Base-by-base conservation (phyloP, 92 coral and sea anemone genomes). In the Porites divaricata region DNA sequence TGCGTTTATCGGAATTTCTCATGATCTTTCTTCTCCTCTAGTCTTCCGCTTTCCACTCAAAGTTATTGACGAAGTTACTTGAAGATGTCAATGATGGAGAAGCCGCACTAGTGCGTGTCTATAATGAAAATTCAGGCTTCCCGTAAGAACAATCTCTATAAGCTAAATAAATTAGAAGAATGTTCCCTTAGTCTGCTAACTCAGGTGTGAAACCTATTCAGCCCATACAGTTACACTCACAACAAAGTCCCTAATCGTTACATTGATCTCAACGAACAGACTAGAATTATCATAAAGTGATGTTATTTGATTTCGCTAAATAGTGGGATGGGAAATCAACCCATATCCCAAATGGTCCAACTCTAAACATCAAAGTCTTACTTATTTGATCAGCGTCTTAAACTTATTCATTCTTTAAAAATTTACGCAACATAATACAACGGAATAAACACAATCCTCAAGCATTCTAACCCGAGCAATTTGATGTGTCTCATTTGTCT, bases 401-500 rank as follows among this genome's bases (percentile, higher is more conserved):
- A 53, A 48, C 6, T 48, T 48, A 49, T 23, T 28, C 63, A 26
- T 58, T 53, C 25, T 22, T 11, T 21, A 63, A 1, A n/a, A 7
- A 25, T 26, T 26, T 2, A 28, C 35, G 75, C 84, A 79, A 67
- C 73, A 50, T 68, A 51, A 79, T 79, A 63, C 71, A 49, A 26
- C 22, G 19, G 10, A 41, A 77, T 14, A 2, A 2, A 28, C 23
- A 26, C 54, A 64, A 64, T n/a, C 26, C 16, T 19, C n/a, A 53
- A 24, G 13, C 86, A 81, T 81, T 79, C 66, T 57, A 35, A 35
- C 50, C 19, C 17, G 24, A 15, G 71, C 78, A 70, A 58, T 70
- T 70, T 81, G 86, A 81, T 19, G 86, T 70, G 59, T 25, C 70
- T 17, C 26, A 70, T 81, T 71, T 20, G 86, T 71, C 72, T 72